phyloP scores from a whole-genome alignment of 2,797 vertebrate genomes.

The Oryzias dopingdopingensis region DNA sequence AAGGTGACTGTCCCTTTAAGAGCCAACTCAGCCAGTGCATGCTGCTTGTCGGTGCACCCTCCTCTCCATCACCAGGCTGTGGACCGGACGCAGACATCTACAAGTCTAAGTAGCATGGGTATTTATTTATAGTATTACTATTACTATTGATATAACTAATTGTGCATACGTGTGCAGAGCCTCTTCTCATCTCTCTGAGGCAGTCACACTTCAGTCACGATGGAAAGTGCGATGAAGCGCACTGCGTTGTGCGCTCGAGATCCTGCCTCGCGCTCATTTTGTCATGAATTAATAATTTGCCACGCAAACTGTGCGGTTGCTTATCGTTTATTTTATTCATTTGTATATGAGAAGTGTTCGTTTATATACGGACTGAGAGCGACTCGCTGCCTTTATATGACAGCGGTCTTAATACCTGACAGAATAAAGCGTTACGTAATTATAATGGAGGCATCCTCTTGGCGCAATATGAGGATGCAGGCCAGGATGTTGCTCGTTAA shows the following conservation, averaged over 20 bases:
- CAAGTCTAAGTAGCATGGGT: constrained; percentile 41
- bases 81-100: constrained; percentile 21
- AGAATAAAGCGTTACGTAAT: constrained; percentile 72
- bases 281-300: constrained; percentile 59
- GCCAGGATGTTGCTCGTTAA: constrained; percentile 40
- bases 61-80: constrained; percentile 53
- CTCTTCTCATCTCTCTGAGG: not conserved
- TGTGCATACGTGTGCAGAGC: not conserved
- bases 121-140: constrained; percentile 2
- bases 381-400: constrained; percentile 1
- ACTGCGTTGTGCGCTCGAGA: constrained; percentile 3
- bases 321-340: not conserved
- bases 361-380: no score
- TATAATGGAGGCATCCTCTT: constrained; percentile 44
- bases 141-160: no score
- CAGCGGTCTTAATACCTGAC: constrained; percentile 36
- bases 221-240: constrained; percentile 16
- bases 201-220: constrained; percentile 4
- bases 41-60: constrained; percentile 40
- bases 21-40: constrained; percentile 23
- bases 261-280: constrained; percentile 46
- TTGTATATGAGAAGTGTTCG: not conserved
- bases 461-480: constrained; percentile 55
- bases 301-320: constrained; percentile 14
- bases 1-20: constrained; percentile 65